These are phyloP conservation scores for Aplysina aerophoba DNA, from an alignment of 37 sponge, comb jelly and placozoan genomes.

Conservation along the genomic window DNA sequence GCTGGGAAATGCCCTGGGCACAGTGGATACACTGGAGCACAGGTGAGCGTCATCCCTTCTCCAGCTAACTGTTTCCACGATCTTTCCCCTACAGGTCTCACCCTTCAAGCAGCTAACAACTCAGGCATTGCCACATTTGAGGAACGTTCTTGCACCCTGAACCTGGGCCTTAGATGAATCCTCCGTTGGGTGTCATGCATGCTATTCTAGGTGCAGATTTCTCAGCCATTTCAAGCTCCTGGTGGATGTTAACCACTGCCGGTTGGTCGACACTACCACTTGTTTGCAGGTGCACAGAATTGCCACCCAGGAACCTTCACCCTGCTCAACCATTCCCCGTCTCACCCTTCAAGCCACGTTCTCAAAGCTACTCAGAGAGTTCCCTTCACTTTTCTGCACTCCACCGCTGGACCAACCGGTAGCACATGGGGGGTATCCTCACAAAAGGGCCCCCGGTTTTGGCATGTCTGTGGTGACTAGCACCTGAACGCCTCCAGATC, in stretches of 20 bases:
- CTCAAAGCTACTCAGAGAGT: background rate
- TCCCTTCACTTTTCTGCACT: conserved; percentile 7
- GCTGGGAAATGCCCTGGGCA: conserved; percentile 61
- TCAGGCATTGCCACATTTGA: conserved; percentile 40
- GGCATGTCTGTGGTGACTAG: conserved; percentile 42
- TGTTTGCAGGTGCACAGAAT: conserved; percentile 32
- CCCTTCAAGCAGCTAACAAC: conserved; percentile 48
- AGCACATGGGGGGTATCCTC: conserved; percentile 11
- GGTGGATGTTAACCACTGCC: conserved; percentile 31
- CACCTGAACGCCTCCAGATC: conserved; percentile 53
- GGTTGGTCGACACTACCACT: conserved; percentile 30
- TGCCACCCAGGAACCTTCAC: background rate
- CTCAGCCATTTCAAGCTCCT: conserved; percentile 39
- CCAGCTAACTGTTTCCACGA: conserved; percentile 9
- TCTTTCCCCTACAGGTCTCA: conserved; percentile 10
- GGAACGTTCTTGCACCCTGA: conserved; percentile 43
- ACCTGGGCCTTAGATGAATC: conserved; percentile 62
- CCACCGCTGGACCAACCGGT: background rate
- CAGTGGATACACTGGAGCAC: conserved; percentile 67
- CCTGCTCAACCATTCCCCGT: background rate
- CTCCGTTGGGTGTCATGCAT: conserved; percentile 58
- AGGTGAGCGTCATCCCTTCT: conserved; percentile 48
- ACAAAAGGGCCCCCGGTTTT: conserved; percentile 60
- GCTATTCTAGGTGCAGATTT: conserved; percentile 78
- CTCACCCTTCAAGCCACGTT: background rate